A percentile compares a stretch with the other conserved stretches of the same genome.
phyloP scores from a whole-genome alignment of 2,113 vertebrate species.

The Serinus canaria region DNA sequence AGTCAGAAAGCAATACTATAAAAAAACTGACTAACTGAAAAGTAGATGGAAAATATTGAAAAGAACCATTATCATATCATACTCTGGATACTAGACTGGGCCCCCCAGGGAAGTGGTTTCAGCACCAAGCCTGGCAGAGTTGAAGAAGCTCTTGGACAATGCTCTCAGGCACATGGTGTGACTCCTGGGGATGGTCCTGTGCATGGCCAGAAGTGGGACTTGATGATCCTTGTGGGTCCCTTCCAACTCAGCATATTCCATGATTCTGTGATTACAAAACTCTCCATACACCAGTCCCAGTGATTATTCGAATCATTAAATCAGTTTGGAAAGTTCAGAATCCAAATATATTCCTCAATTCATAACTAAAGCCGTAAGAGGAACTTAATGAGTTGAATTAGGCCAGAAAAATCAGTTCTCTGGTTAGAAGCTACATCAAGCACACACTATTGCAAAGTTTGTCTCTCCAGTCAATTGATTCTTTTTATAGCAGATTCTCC shows the following conservation, averaged over 20 bases:
- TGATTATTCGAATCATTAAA: background rate
- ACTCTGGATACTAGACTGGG: background rate
- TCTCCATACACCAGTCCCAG: background rate
- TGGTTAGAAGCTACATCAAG: background rate
- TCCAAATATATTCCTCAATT: background rate
- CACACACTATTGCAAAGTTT: background rate
- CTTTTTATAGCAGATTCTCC: background rate
- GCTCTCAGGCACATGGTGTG: background rate
- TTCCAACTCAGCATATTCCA: background rate
- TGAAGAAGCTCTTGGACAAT: background rate
- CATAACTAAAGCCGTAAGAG: background rate
- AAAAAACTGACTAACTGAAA: background rate
- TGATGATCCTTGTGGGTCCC: background rate
- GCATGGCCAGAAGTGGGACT: background rate
- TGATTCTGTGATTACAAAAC: background rate
- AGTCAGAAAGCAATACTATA: background rate
- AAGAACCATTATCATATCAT: background rate
- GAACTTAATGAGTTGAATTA: background rate
- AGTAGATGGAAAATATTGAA: background rate
- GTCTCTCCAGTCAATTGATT: background rate
- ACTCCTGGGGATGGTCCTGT: background rate
- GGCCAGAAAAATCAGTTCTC: background rate
- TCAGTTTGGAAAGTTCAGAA: background rate
- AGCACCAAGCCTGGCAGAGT: background rate
- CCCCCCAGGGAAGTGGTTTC: background rate